A percentile compares a stretch with the other conserved stretches of the same genome.
Conservation (phyloP, 2,797 vertebrate genomes). For the Parauchenoglanis punctatus region DNA sequence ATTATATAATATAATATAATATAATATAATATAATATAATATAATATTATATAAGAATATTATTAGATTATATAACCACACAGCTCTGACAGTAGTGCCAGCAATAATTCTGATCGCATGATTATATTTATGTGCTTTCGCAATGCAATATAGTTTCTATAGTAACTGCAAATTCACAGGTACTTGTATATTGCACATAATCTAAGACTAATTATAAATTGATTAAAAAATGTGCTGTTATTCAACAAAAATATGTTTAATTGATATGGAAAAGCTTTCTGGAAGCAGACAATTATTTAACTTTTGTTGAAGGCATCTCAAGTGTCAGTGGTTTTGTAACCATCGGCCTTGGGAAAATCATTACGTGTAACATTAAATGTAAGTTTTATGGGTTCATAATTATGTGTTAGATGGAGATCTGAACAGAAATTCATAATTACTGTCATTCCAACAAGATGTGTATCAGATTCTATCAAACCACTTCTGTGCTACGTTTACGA, state of each 20-base stretch:
- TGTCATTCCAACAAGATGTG: no score
- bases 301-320: background rate
- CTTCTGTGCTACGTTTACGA: no score
- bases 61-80: no score
- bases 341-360: background rate
- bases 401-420: no score
- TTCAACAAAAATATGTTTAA: background rate
- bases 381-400: background rate
- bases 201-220: background rate
- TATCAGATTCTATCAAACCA: no score
- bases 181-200: background rate
- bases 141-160: background rate
- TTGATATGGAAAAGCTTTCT: background rate
- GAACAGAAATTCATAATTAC: no score
- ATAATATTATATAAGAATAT: no score
- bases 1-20: no score
- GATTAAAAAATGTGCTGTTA: background rate
- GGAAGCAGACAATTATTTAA: background rate
- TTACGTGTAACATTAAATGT: background rate
- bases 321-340: background rate
- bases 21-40: no score
- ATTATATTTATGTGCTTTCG: background rate
- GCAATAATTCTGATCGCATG: background rate
- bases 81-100: background rate
- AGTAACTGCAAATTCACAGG: background rate